Percentiles rank a stretch among this genome's conserved stretches.
phyloP scores from a whole-genome alignment of 1,140 invertebrate genomes.

The Trichomalopsis sarcophagae region DNA sequence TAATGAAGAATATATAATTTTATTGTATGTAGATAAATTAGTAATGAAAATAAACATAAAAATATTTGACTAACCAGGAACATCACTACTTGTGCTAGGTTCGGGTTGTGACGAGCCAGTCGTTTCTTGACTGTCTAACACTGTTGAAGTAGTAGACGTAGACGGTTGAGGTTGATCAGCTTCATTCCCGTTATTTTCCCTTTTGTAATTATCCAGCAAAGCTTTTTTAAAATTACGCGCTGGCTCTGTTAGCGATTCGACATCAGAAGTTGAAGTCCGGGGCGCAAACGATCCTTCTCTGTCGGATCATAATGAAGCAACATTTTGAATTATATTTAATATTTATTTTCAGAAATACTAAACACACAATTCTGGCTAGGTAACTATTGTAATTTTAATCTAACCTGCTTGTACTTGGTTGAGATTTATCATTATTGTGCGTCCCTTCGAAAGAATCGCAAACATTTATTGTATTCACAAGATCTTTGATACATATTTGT shows the following conservation, averaged over 20 bases:
- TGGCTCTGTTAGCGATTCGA: slow-evolving; percentile 54
- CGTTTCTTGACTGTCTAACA: background rate
- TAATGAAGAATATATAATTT: background rate
- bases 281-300: slow-evolving; percentile 42
- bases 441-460: slow-evolving; percentile 70
- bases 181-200: slow-evolving; percentile 51
- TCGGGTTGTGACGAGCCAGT: slow-evolving; percentile 25
- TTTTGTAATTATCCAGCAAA: slow-evolving; percentile 61
- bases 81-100: background rate
- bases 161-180: slow-evolving; percentile 46
- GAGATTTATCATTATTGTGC: slow-evolving; percentile 45
- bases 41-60: background rate
- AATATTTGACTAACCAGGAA: slow-evolving; percentile 9
- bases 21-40: background rate
- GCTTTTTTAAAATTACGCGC: slow-evolving; percentile 62
- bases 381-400: background rate
- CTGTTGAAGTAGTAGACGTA: slow-evolving; percentile 24
- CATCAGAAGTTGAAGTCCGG: slow-evolving; percentile 36
- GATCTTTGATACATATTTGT: slow-evolving; percentile 74
- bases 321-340: too few species aligned
- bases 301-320: background rate
- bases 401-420: slow-evolving; percentile 50
- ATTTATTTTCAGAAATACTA: too few species aligned
- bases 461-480: slow-evolving; percentile 63
- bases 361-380: background rate